A percentile compares a stretch with the other conserved stretches of the same genome.
phyloP scores from a whole-genome alignment of 2,113 vertebrate genomes.

The Hyperopisus bebe region DNA sequence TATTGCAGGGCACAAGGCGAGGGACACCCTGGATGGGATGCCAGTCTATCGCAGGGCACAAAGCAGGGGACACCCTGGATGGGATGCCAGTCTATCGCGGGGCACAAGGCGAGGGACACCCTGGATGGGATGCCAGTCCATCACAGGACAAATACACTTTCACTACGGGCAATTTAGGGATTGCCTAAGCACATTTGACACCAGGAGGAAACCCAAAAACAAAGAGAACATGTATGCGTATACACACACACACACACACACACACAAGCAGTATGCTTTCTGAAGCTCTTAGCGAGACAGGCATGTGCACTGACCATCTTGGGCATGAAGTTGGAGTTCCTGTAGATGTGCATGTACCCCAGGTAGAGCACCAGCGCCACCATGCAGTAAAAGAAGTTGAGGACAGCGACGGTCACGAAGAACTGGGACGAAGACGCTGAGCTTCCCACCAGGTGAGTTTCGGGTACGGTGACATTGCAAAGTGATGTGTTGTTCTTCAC shows the following conservation, averaged over 20 bases:
- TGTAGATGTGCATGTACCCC: slow-evolving; percentile 82
- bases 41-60: too few relatives aligned
- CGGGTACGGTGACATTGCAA: slow-evolving; percentile 55
- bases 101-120: too few relatives aligned
- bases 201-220: neutral
- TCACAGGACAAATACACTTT: neutral
- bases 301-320: slow-evolving; percentile 71
- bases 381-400: slow-evolving; percentile 81
- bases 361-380: slow-evolving; percentile 75
- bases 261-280: neutral
- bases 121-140: neutral
- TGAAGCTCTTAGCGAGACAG: neutral
- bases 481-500: slow-evolving; percentile 38
- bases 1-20: too few relatives aligned
- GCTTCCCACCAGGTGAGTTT: slow-evolving; percentile 64
- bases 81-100: neutral
- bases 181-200: neutral
- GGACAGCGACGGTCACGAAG: slow-evolving; percentile 70
- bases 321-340: slow-evolving; percentile 69
- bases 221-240: neutral
- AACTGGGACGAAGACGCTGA: slow-evolving; percentile 80
- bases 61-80: too few relatives aligned
- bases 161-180: neutral
- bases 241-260: neutral
- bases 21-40: too few relatives aligned